Base-by-base conservation (phyloP, 1,140 invertebrate genomes). In the Pararge aegeria region DNA sequence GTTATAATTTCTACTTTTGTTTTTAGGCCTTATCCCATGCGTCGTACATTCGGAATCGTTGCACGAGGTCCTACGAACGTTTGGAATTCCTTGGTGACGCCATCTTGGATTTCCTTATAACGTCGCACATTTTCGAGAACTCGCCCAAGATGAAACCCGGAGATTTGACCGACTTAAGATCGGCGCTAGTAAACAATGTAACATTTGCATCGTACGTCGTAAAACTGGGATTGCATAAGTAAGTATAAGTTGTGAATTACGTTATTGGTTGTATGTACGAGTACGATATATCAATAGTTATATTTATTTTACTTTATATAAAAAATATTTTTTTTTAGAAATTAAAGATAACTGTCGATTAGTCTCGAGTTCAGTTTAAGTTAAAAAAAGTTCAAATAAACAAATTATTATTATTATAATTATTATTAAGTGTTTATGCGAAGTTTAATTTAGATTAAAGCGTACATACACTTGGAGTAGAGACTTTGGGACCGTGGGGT, bases 11-110 rank as follows among this genome's bases (percentile, higher is more conserved):
- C 13, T 7, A 0, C 13, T 7, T 42, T 16, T 15, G 13, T 18
- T 20, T 46, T 21, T 94, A 98, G 92, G 96, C 98, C 0, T 93
- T 99, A 65, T 98, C 97, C 0, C 98, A 99, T 91, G 94, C 98
- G 0, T 98, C 97, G 0, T 98, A 96, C 90, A 93, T 94, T 44
- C 93, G 94, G 7, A 98, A 98, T 84, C 92, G 93, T 4, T 80
- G 96, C 15, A 98, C 97, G 0, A 94, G 95, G 67, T 97, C 96
- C 77, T 99, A 99, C 87, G 97, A 99, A 80, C 92, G 98, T 44
- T 83, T 99, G 6, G 98, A 99, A 86, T 99, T 99, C 83, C 91
- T 99, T 3, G 98, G 98, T 18, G 98, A 99, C 92, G 97, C 98
- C 3, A 94, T 99, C 30, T 90, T 99, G 30, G 98, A 99, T 90